Evolutionary conservation across 2,797 vertebrate species (phyloP), one percentile per base, ranked within the genome.

Genomic region (Chaetodon trifasciatus): DNA sequence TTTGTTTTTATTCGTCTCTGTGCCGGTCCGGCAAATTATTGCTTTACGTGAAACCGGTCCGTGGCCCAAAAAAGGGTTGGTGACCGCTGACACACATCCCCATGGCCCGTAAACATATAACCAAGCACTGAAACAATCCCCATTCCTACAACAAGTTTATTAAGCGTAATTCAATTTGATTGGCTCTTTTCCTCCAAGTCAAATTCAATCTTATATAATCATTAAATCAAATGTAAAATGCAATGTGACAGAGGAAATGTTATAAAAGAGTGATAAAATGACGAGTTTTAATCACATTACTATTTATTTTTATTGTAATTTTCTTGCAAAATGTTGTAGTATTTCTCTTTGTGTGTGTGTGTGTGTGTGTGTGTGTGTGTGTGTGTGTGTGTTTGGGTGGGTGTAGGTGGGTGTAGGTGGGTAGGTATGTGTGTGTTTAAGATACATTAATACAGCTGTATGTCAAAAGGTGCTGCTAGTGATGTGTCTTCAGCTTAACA

Each of bases 381-480:
- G 55, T 32, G 24, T 32, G 15, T 47, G 21, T 52, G 49, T n/a
- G 49, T 52, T 21, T 49, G 50, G 49, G 42, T 64, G 24, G 50
- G 24, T 58, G 60, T 64, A 1, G 35, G 55, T 32, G 24, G 17
- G 15, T 47, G 21, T 52, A n/a, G n/a, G 16, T 49, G 47, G 11
- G 39, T 40, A 10, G 8, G 49, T n/a, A 17, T 50, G 49, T 49
- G 50, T 57, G 42, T 64, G 24, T 58, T 13, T 6, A 8, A 28
- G 32, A 32, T 8, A 3, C 19, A 67, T 46, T 52, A 40, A 23
- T n/a, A 16, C 52, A 57, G 42, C 0, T 82, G 15, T 1, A 40
- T 49, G 47, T 74, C 55, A 71, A 40, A 79, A 42, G 47, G 42
- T 60, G 81, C 56, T 60, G 70, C 66, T 75, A 44, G 39, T 23